Evolutionary conservation across 1,140 invertebrate species (phyloP).

Genomic region (Anadara kagoshimensis): DNA sequence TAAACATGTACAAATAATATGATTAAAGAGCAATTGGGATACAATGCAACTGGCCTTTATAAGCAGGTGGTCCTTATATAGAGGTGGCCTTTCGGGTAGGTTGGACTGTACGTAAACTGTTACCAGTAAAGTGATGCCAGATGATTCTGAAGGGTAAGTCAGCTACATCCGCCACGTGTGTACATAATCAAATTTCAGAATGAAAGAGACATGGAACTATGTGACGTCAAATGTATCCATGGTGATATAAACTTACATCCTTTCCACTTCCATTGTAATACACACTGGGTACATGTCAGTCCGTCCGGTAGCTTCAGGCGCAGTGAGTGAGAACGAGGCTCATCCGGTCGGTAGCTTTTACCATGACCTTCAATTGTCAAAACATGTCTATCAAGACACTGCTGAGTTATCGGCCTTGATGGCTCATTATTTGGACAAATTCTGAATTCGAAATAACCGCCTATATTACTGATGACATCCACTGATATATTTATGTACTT

Average conservation of each 20-base stretch:
- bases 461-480: conserved; percentile 50
- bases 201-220: too few species aligned
- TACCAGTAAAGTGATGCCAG: too few species aligned
- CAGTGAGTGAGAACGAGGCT: conserved; percentile 12
- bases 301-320: conserved; percentile 80
- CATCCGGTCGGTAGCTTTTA: conserved; percentile 13
- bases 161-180: too few species aligned
- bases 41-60: too few species aligned
- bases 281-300: conserved; percentile 89
- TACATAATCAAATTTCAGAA: too few species aligned
- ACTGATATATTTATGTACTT: conserved; percentile 43
- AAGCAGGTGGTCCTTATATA: too few species aligned
- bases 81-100: too few species aligned
- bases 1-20: too few species aligned
- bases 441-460: conserved; percentile 59
- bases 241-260: conserved; percentile 78
- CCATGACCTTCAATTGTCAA: conserved; percentile 28
- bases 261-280: conserved; percentile 92
- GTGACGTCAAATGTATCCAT: too few species aligned
- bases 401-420: conserved; percentile 39
- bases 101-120: too few species aligned
- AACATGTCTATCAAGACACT: conserved; percentile 43
- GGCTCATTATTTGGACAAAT: conserved; percentile 76
- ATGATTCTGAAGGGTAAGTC: too few species aligned
- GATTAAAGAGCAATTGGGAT: too few species aligned